Percentiles rank a stretch among this genome's conserved stretches.
These are phyloP conservation scores for Hylaeus volcanicus DNA, from an alignment of 1,140 invertebrate species.

Conservation along the genomic window DNA sequence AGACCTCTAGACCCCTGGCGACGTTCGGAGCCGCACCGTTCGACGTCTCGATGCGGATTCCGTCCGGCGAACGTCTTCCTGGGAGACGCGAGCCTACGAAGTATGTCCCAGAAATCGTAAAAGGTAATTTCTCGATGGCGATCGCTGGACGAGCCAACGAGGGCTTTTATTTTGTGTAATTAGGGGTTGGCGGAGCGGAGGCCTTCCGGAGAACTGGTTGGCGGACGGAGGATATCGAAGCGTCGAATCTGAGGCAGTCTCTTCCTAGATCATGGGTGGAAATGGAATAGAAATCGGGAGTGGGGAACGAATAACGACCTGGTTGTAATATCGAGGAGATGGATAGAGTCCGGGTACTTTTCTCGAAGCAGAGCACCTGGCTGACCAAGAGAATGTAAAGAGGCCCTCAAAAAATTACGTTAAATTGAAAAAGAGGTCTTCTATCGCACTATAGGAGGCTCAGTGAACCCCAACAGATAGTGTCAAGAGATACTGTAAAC, in stretches of 20 bases:
- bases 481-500: too few species aligned
- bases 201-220: not conserved
- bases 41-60: conserved; percentile 3
- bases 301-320: not conserved
- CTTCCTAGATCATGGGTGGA: not conserved
- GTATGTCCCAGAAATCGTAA: conserved; percentile 32
- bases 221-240: not conserved
- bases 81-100: not conserved
- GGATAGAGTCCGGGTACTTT: too few species aligned
- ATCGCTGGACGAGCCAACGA: conserved; percentile 1
- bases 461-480: too few species aligned
- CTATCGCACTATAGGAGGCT: too few species aligned
- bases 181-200: conserved; percentile 10
- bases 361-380: too few species aligned
- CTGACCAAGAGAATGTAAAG: too few species aligned
- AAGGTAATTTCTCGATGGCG: conserved; percentile 10
- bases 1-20: too few species aligned
- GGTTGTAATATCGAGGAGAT: not conserved
- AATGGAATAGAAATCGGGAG: not conserved
- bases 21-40: not conserved
- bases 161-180: conserved; percentile 27
- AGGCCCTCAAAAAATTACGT: too few species aligned
- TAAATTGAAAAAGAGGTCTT: too few species aligned
- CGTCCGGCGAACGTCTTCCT: not conserved
- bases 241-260: conserved; percentile 11